phyloP scores from a whole-genome alignment of 2,797 vertebrate genomes.

The Chelon labrosus region DNA sequence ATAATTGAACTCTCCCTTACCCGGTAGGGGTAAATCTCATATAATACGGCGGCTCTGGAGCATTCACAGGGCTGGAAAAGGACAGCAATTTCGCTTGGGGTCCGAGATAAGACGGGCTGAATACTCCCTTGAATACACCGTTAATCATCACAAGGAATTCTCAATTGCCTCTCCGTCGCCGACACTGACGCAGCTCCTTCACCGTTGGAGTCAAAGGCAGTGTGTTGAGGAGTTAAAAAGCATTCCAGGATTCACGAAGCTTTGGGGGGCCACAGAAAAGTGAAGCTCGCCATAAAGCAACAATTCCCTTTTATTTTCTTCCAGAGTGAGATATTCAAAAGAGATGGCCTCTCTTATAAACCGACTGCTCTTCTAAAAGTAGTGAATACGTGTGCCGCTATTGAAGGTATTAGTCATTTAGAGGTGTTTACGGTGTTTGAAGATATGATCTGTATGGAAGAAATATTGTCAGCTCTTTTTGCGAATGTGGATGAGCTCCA shows the following conservation, averaged over 20 bases:
- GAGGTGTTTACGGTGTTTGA: constrained; percentile 9
- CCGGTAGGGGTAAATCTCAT: constrained; percentile 40
- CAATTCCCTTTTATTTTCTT: constrained; percentile 6
- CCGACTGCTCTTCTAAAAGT: constrained; percentile 10
- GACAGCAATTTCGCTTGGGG: constrained; percentile 65
- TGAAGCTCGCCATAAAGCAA: constrained; percentile 24
- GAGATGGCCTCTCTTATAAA: constrained; percentile 10
- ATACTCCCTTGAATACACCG: constrained; percentile 61
- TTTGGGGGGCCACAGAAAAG: constrained; percentile 40
- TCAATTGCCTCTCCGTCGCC: constrained; percentile 39
- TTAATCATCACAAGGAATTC: constrained; percentile 73
- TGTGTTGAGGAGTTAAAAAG: constrained; percentile 32
- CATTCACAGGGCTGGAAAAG: constrained; percentile 58
- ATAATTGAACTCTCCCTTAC: constrained; percentile 45
- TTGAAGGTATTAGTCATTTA: constrained; percentile 9
- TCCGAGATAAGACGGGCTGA: constrained; percentile 64
- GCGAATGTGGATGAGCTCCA: background rate
- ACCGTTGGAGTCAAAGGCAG: constrained; percentile 38
- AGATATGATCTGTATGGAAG: background rate
- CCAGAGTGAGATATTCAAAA: constrained; percentile 26
- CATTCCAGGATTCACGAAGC: constrained; percentile 25
- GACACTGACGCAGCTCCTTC: constrained; percentile 40
- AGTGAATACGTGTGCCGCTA: background rate
- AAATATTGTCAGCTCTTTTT: background rate
- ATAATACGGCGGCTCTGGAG: constrained; percentile 49